Conservation (phyloP, 1,140 invertebrate species). For the Drepana arcuata region DNA sequence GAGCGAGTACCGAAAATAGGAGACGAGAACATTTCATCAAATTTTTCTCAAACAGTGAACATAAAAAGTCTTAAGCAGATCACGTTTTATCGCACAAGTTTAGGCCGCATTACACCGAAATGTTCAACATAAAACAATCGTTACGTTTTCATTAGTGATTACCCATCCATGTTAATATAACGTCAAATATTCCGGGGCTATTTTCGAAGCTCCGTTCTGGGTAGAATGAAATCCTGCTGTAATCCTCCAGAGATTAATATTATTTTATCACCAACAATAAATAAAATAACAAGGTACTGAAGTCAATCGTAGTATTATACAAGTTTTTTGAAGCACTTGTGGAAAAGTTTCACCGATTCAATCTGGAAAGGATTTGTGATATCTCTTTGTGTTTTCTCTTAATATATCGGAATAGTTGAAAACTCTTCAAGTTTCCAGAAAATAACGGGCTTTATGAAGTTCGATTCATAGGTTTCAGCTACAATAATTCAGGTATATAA, state of each 20-base stretch:
- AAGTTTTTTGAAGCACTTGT: constrained; percentile 64
- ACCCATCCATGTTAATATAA: constrained; percentile 39
- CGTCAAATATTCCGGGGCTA: constrained; percentile 44
- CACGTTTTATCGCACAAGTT: constrained; percentile 17
- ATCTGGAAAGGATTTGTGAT: constrained; percentile 60
- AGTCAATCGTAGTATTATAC: constrained; percentile 67
- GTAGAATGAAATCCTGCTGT: constrained; percentile 57
- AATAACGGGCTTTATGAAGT: too few relatives aligned
- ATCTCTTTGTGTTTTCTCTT: too few relatives aligned
- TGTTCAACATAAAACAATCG: constrained; percentile 21
- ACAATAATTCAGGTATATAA: too few relatives aligned
- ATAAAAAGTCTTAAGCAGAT: constrained; percentile 18
- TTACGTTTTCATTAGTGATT: constrained; percentile 23
- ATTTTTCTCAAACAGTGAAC: too few relatives aligned
- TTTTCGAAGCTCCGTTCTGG: constrained; percentile 42
- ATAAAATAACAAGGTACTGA: constrained; percentile 67
- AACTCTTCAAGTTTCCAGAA: too few relatives aligned
- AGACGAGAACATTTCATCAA: too few relatives aligned
- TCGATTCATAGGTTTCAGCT: too few relatives aligned
- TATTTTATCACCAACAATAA: constrained; percentile 70
- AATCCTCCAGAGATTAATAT: constrained; percentile 69
- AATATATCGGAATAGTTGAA: too few relatives aligned
- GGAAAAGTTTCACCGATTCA: constrained; percentile 58
- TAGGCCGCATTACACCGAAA: constrained; percentile 16
- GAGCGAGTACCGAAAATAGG: too few relatives aligned